phyloP scores from a whole-genome alignment of 2,888 invertebrate species.

The Vanessa cardui region DNA sequence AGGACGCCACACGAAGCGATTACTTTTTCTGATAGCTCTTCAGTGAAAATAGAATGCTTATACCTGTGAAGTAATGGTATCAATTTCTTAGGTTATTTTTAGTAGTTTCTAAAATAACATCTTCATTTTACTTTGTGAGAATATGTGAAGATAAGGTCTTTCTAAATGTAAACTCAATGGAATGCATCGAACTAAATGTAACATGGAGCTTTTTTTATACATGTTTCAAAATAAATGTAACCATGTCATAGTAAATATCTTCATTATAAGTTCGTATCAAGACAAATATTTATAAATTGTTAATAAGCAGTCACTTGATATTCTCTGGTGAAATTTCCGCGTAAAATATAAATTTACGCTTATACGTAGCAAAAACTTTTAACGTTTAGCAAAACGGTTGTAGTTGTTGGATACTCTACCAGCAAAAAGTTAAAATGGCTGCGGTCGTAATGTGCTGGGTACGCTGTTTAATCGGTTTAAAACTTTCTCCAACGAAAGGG shows the following conservation, averaged over 20 bases:
- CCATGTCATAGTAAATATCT: too few relatives aligned
- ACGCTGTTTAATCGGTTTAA: slow-evolving; percentile 34
- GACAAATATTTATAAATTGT: neutral
- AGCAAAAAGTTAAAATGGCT: slow-evolving; percentile 35
- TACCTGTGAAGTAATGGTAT: neutral
- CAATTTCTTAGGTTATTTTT: neutral
- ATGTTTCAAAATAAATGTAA: too few relatives aligned
- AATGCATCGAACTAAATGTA: too few relatives aligned
- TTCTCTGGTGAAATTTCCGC: neutral
- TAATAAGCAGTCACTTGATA: neutral
- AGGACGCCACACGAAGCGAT: slow-evolving; percentile 23
- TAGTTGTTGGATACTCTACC: slow-evolving; percentile 25
- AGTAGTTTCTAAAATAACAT: neutral
- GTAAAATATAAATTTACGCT: slow-evolving; percentile 8
- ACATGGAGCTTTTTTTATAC: too few relatives aligned
- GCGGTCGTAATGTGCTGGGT: slow-evolving; percentile 32
- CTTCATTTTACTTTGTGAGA: neutral
- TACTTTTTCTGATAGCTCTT: slow-evolving; percentile 18
- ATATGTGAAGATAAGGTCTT: neutral
- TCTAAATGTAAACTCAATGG: neutral
- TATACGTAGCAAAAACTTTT: slow-evolving; percentile 28
- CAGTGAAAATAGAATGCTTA: slow-evolving; percentile 14
- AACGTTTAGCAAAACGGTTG: slow-evolving; percentile 30
- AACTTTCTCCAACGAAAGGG: slow-evolving; percentile 22
- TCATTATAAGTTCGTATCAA: too few relatives aligned